phyloP scores from a whole-genome alignment of 2,113 vertebrate genomes.

The Ramphastos sulfuratus region DNA sequence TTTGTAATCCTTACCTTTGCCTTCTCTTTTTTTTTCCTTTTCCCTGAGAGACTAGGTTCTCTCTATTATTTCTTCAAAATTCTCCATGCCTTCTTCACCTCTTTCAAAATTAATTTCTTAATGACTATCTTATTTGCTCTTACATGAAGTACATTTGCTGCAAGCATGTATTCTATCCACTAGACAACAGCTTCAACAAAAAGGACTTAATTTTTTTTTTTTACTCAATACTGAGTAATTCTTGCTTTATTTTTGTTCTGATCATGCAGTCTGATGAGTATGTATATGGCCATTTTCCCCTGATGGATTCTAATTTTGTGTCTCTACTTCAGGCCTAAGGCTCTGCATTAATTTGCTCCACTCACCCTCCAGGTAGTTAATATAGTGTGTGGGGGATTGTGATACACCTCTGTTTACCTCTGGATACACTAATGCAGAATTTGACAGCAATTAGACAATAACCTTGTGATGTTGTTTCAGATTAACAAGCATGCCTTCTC shows the following conservation, averaged over 20 bases:
- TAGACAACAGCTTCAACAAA: not conserved
- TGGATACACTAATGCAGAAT: not conserved
- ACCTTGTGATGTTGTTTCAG: conserved; percentile 61
- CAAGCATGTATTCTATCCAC: not conserved
- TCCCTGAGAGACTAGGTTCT: not conserved
- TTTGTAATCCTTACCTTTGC: not conserved
- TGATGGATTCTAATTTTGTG: not conserved
- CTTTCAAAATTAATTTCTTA: not conserved
- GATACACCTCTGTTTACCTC: not conserved
- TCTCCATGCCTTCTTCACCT: not conserved
- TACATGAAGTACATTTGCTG: not conserved
- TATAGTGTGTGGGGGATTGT: not conserved
- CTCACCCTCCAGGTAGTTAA: not conserved
- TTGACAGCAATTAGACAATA: not conserved
- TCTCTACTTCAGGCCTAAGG: not conserved
- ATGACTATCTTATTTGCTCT: not conserved
- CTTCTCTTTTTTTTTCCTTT: not conserved
- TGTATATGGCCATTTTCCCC: not conserved
- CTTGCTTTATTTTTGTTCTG: not conserved
- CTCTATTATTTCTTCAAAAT: not conserved
- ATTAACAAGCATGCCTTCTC: conserved; percentile 98
- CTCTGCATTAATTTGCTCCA: not conserved
- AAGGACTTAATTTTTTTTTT: not conserved
- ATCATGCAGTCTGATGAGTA: not conserved
- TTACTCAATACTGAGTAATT: not conserved